Base-by-base conservation (phyloP, 2,888 invertebrate species). In the Apotomis capreana region DNA sequence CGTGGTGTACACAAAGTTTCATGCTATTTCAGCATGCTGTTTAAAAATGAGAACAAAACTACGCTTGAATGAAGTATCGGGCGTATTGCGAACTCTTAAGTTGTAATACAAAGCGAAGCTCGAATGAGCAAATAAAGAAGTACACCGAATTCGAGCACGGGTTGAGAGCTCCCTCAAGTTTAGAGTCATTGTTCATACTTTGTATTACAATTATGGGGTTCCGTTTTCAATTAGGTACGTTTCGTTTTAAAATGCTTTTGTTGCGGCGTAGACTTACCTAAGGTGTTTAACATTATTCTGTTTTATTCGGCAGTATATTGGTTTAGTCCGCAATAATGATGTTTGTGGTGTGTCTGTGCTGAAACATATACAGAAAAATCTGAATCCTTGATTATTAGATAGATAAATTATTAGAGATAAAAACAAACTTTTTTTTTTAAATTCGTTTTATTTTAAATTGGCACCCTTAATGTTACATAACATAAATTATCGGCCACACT, bases 101-200 rank as follows among this genome's bases (percentile, higher is more conserved):
- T 51, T 51, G 51, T 51, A 51, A 51, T 51, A 51, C 51, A 51
- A 6, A 51, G 51, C 51, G 51, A 51, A 51, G 51, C n/a, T 51
- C n/a, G 51, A 51, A 51, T 51, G 51, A 51, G 51, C 51, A 51
- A 51, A 51, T 51, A n/a, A n/a, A n/a, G 51, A 51, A 51, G 51
- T 51, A 51, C 51, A 51, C 51, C 51, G 51, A 51, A 51, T 6
- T 51, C 51, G 51, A 51, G 51, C 51, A 51, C 51, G 51, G 10
- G 51, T 51, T 51, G 51, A 4, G 51, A 51, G 51, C 51, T 9
- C 51, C 9, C n/a, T 9, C 9, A 3, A 51, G 10, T n/a, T 9
- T 9, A n/a, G 12, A 3, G 12, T 51, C 51, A 51, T 51, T 9
- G 51, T 51, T 51, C 51, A 9, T 51, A 51, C 51, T 51, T 51